Percentiles rank a stretch among this genome's conserved stretches.
These are phyloP conservation scores for Brachyopa scutellaris DNA, from an alignment of 2,888 invertebrate genomes.

Conservation along the genomic window DNA sequence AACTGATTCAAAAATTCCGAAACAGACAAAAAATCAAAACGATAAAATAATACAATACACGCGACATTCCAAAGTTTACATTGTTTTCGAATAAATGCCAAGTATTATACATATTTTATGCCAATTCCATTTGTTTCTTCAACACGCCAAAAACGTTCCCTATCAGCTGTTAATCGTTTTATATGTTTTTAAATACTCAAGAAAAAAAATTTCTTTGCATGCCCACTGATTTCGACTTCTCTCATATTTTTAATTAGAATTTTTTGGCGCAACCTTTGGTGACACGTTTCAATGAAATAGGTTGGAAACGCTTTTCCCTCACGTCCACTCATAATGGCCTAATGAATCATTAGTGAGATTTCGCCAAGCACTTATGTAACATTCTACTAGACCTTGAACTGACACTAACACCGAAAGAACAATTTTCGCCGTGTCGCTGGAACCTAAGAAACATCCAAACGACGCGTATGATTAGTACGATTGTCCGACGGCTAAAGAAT, in stretches of 20 bases:
- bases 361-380: conserved; percentile 32
- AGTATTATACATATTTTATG: not conserved
- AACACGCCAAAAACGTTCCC: not conserved
- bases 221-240: conserved; percentile 33
- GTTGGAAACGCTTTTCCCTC: conserved; percentile 30
- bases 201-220: conserved; percentile 18
- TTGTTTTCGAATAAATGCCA: too few species aligned
- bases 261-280: conserved; percentile 55
- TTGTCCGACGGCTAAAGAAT: conserved; percentile 39
- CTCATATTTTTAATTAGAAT: conserved; percentile 59
- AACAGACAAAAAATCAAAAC: not conserved
- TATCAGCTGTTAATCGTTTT: conserved; percentile 60
- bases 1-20: too few species aligned
- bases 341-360: conserved; percentile 32
- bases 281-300: conserved; percentile 37
- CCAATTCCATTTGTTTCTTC: not conserved
- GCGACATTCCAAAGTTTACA: not conserved
- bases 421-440: not conserved
- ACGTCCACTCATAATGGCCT: conserved; percentile 21
- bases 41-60: not conserved
- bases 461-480: conserved; percentile 29
- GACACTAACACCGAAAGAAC: conserved; percentile 3
- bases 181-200: conserved; percentile 44
- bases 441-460: conserved; percentile 6
- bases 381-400: conserved; percentile 58